phyloP scores from a whole-genome alignment of 2,113 vertebrate species.

The Triplophysa tibetana region DNA sequence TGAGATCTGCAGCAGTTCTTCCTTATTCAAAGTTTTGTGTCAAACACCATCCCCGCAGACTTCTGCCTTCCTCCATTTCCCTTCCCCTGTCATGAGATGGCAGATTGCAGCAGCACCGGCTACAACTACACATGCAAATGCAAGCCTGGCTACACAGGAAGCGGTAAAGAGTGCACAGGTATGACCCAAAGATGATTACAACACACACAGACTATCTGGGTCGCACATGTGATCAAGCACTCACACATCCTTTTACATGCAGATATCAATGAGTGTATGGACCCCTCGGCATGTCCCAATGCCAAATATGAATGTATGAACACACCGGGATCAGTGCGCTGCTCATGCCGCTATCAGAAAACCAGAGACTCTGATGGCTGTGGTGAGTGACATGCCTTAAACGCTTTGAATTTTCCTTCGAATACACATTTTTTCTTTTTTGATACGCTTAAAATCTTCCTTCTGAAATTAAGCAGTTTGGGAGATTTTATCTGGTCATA shows the following conservation, averaged over 20 bases:
- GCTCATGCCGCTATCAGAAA: conserved; percentile 73
- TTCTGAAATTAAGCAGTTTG: no score
- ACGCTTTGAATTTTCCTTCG: no score
- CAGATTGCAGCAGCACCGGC: conserved; percentile 69
- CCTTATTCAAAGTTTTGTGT: neutral
- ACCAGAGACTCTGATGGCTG: conserved; percentile 63
- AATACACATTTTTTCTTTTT: no score
- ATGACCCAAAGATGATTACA: neutral
- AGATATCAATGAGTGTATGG: conserved; percentile 79
- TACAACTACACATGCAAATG: conserved; percentile 75
- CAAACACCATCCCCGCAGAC: conserved; percentile 60
- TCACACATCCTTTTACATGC: conserved; percentile 4
- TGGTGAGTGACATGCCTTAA: conserved; percentile 61
- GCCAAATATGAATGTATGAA: conserved; percentile 81
- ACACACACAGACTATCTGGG: neutral
- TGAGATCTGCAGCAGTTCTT: neutral
- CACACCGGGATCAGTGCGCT: conserved; percentile 68
- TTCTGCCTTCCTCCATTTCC: conserved; percentile 74
- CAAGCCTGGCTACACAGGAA: conserved; percentile 70
- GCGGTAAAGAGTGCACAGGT: conserved; percentile 78
- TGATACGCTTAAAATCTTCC: no score
- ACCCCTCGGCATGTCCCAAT: conserved; percentile 69
- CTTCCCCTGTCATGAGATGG: conserved; percentile 76
- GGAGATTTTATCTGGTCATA: no score
- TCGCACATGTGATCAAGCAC: neutral